phyloP scores from a whole-genome alignment of 1,140 invertebrate genomes.

The Luehdorfia chinensis region DNA sequence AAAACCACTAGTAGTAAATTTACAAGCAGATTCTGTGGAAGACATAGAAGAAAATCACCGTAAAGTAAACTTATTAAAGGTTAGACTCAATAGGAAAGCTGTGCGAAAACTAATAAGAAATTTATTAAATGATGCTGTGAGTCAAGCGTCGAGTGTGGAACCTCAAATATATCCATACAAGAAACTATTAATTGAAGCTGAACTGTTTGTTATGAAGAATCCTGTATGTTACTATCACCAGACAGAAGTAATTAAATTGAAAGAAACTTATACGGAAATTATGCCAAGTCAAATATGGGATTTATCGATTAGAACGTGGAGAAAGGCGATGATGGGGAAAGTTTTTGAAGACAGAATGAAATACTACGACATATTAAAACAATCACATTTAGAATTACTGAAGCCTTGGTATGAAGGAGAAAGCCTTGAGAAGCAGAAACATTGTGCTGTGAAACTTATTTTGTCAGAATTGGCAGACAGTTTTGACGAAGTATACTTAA shows the following conservation, averaged over 20 bases:
- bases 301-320: slow-evolving; percentile 54
- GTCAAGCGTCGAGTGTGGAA: slow-evolving; percentile 29
- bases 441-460: slow-evolving; percentile 39
- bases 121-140: slow-evolving; percentile 35
- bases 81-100: slow-evolving; percentile 37
- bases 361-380: slow-evolving; percentile 45
- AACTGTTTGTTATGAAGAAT: slow-evolving; percentile 64
- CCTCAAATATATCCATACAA: slow-evolving; percentile 57
- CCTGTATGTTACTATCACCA: slow-evolving; percentile 66
- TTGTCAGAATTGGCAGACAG: slow-evolving; percentile 46
- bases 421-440: slow-evolving; percentile 39
- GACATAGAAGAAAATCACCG: slow-evolving; percentile 30
- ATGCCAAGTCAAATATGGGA: slow-evolving; percentile 42
- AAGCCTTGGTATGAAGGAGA: slow-evolving; percentile 59
- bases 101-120: slow-evolving; percentile 30
- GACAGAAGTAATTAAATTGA: slow-evolving; percentile 55
- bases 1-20: slow-evolving; percentile 39
- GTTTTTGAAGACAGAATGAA: slow-evolving; percentile 61
- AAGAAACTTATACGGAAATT: slow-evolving; percentile 53
- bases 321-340: slow-evolving; percentile 49
- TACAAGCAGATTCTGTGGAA: slow-evolving; percentile 51
- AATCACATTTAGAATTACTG: slow-evolving; percentile 43
- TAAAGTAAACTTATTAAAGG: slow-evolving; percentile 38
- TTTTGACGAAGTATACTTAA: slow-evolving; percentile 38
- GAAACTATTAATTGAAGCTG: slow-evolving; percentile 49